Evolutionary conservation across 2,113 vertebrate genomes (phyloP).

Genomic region (Naja naja): DNA sequence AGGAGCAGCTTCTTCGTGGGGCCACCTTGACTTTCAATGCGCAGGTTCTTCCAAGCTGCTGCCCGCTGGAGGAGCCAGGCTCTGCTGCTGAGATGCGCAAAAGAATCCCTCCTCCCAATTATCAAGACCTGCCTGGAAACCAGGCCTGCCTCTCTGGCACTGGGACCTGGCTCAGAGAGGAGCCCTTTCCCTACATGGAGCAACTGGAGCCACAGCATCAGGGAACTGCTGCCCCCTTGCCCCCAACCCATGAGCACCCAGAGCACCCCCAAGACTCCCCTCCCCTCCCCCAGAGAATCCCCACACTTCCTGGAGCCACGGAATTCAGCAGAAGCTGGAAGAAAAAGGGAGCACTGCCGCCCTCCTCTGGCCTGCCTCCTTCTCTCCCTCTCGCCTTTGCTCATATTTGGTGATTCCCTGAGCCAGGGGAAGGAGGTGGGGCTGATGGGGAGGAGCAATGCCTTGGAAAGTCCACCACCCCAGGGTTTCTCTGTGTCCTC

Average conservation of each 20-base stretch:
- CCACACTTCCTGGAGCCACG: neutral
- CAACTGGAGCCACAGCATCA: neutral
- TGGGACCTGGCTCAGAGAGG: neutral
- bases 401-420: slow-evolving; percentile 65
- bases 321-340: neutral
- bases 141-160: neutral
- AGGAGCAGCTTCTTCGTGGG: neutral
- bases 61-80: neutral
- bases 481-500: neutral
- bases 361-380: no score
- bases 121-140: neutral
- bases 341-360: neutral
- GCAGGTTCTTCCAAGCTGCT: neutral
- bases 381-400: slow-evolving; percentile 38
- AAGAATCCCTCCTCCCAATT: neutral
- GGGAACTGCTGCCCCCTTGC: neutral
- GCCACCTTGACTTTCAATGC: neutral
- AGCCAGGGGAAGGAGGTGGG: slow-evolving; percentile 50
- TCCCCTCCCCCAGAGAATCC: neutral
- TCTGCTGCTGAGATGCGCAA: neutral
- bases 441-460: neutral
- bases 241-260: neutral
- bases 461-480: no score
- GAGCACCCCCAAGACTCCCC: neutral
- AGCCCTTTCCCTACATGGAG: neutral